Evolutionary conservation across 1,140 invertebrate genomes (phyloP), one percentile per base, ranked within the genome.

Genomic region (Tenebrio molitor): DNA sequence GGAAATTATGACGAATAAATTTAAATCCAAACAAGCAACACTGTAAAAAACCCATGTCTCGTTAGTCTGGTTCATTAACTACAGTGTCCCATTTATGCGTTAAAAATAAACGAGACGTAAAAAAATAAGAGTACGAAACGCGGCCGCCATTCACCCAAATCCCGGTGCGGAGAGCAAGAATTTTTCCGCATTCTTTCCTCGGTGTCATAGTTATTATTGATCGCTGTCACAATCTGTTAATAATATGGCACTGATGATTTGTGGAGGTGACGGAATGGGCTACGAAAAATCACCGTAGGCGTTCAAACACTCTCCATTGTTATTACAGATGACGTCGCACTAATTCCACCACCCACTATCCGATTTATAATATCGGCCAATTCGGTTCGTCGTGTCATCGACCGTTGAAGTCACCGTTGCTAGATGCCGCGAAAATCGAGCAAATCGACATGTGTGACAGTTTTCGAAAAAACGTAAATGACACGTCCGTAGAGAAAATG

Each of bases 271-370:
- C 21, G 44, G 44, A 50, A 58, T 58, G 50, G 29, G 12, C 14
- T 21, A 58, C 25, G 50, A 58, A 58, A 58, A 58, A 58, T 58
- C 21, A n/a, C 21, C 23, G 50, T 58, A 29, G 50, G 50, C 50
- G 50, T 58, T 23, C 50, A 58, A 58, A 58, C 50, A 58, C 50
- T 58, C 50, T 58, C 50, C 50, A 58, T 58, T 58, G 50, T 58
- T 58, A 58, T 58, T 15, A 58, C 23, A 58, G 23, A 58, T 58
- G 50, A 58, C 50, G 50, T 29, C 50, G 50, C 50, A 58, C 50
- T 58, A 58, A 58, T 58, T 58, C 50, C 50, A 29, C 50, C 50
- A 58, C 50, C 50, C 50, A 58, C 44, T 17, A 50, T 50, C 36
- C 5, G 15, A 46, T 46, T 17, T 46, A n/a, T n/a, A 41, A 50